Evolutionary conservation across 2,888 invertebrate species (phyloP).

Genomic region (Drosophila recens): DNA sequence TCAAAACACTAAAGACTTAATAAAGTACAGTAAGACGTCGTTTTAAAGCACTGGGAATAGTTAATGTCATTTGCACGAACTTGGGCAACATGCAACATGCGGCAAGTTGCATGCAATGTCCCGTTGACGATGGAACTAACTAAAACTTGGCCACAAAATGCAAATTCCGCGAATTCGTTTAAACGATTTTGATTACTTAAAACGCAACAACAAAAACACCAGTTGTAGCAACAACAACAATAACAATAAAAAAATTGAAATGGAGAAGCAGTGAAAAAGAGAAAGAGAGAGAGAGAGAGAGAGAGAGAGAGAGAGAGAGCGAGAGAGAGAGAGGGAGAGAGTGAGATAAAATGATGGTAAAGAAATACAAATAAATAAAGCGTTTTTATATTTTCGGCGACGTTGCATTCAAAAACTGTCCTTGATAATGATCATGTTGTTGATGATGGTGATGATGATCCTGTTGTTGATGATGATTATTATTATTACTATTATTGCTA

Average conservation of each 20-base stretch:
- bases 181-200: constrained; percentile 76
- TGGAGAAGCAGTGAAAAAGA: neutral
- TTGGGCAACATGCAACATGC: constrained; percentile 40
- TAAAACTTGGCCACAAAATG: constrained; percentile 66
- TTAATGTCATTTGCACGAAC: neutral
- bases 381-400: constrained; percentile 50
- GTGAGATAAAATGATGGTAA: neutral
- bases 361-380: constrained; percentile 57
- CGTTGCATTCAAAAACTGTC: constrained; percentile 42
- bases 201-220: constrained; percentile 43
- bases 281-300: neutral
- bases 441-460: constrained; percentile 20
- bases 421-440: constrained; percentile 12
- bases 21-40: neutral
- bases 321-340: neutral
- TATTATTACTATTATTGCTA: constrained; percentile 25
- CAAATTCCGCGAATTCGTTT: constrained; percentile 72
- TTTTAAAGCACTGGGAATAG: neutral
- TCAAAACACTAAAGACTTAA: neutral
- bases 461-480: constrained; percentile 27
- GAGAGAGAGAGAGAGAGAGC: neutral
- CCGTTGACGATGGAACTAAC: constrained; percentile 10
- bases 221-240: constrained; percentile 5
- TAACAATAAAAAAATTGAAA: constrained; percentile 36
- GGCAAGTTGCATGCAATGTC: constrained; percentile 12